Evolutionary conservation across 2,113 vertebrate genomes (phyloP).

Genomic region (Tetrao urogallus): DNA sequence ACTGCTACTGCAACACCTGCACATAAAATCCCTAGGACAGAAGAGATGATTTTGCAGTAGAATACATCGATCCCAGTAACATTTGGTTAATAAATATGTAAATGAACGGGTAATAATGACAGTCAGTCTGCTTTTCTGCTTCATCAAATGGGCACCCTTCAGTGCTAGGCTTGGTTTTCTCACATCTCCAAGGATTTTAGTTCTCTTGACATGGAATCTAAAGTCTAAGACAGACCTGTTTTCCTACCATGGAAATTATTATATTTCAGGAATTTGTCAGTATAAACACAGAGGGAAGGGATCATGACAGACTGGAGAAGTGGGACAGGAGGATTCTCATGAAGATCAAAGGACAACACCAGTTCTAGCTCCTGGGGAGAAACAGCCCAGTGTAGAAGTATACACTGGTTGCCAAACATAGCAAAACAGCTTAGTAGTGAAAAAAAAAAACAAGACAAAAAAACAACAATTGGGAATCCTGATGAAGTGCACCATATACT

Average conservation of each 20-base stretch:
- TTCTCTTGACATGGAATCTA: not conserved
- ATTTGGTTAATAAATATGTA: not conserved
- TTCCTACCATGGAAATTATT: not conserved
- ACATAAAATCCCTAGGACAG: not conserved
- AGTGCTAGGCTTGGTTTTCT: not conserved
- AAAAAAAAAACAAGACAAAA: not conserved
- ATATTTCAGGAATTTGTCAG: not conserved
- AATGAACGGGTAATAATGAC: fast-evolving
- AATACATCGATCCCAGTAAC: not conserved
- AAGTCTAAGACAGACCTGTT: not conserved
- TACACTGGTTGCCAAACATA: not conserved
- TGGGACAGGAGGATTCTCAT: not conserved
- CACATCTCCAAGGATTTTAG: not conserved
- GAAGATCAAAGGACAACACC: not conserved
- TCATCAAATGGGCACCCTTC: not conserved
- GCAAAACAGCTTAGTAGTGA: not conserved
- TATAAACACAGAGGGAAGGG: not conserved
- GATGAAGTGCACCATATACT: not conserved
- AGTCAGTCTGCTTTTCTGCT: not conserved
- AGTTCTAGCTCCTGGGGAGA: not conserved
- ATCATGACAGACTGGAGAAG: not conserved
- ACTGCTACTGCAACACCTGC: not conserved
- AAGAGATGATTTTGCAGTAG: not conserved
- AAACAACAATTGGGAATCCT: not conserved
- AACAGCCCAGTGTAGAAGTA: not conserved